These are phyloP conservation scores for Epinephelus lanceolatus DNA, from an alignment of 2,113 vertebrate genomes.

Conservation along the genomic window DNA sequence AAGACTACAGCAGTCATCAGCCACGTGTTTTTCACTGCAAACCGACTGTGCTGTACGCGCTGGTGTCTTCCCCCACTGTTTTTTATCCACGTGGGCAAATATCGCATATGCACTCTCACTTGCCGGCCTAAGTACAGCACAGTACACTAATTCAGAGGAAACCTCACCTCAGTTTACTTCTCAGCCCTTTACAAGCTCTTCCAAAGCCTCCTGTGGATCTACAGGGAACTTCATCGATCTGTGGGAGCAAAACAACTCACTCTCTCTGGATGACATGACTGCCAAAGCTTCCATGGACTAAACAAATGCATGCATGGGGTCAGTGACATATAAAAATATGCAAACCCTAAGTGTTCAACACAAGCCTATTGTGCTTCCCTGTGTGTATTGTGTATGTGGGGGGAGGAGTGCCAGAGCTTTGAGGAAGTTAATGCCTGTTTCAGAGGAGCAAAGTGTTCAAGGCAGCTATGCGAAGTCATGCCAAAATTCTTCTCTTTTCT, in stretches of 20 bases:
- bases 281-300: conserved; percentile 35
- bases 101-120: background rate
- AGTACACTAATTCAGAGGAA: background rate
- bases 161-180: background rate
- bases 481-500: conserved; percentile 52
- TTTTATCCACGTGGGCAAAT: background rate
- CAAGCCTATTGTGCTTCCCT: conserved; percentile 40
- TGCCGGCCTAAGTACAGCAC: background rate
- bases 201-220: conserved; percentile 39
- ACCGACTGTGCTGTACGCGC: background rate
- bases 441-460: conserved; percentile 21
- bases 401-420: conserved; percentile 12
- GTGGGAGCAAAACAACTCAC: background rate
- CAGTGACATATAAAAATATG: conserved; percentile 53
- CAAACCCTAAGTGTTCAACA: conserved; percentile 57
- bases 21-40: background rate
- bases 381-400: conserved; percentile 6
- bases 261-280: conserved; percentile 14
- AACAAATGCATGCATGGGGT: conserved; percentile 21
- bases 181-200: conserved; percentile 42
- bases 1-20: background rate
- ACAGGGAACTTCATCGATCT: conserved; percentile 15
- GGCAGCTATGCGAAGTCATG: conserved; percentile 72
- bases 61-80: background rate
- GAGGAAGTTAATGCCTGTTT: background rate